phyloP scores from a whole-genome alignment of 2,113 vertebrate species.

The mouse (Mus musculus) region GRCm39 chr12:106181501-106182000 shows the following conservation, averaged over 20 bases:
- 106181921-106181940: background rate
- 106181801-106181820: background rate
- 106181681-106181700: constrained; percentile 52
- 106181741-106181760: background rate
- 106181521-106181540: constrained; percentile 51
- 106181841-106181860: fast-evolving
- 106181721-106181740: background rate
- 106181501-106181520: constrained; percentile 23
- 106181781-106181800: constrained; percentile 28
- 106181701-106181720: background rate
- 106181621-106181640: constrained; percentile 76
- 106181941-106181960: background rate
- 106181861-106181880: background rate
- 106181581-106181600: constrained; percentile 80
- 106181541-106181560: constrained; percentile 40
- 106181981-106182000: background rate
- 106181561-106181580: constrained; percentile 72
- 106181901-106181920: background rate
- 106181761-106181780: constrained; percentile 49
- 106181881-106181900: fast-evolving
- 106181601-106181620: constrained; percentile 80
- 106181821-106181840: background rate
- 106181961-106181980: background rate
- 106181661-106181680: background rate
- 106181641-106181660: constrained; percentile 57